phyloP scores from a whole-genome alignment of 2,113 vertebrate species.

The Poecilia latipinna region DNA sequence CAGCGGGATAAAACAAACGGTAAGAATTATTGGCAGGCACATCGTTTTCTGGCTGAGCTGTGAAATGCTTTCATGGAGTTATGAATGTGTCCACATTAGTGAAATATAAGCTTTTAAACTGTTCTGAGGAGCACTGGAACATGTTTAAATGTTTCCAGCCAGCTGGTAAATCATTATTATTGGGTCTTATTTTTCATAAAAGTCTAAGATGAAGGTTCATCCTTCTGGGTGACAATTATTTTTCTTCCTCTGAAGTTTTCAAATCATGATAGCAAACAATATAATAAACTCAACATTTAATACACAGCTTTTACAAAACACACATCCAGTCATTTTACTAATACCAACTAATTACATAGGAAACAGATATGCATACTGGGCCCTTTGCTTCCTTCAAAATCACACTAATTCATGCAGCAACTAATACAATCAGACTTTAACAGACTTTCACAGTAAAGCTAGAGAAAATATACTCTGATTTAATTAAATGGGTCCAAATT shows the following conservation, averaged over 20 bases:
- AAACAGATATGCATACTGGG: background rate
- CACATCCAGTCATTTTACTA: background rate
- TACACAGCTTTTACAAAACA: background rate
- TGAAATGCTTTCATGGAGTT: slow-evolving; percentile 28
- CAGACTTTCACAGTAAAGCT: background rate
- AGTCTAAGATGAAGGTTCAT: slow-evolving; percentile 30
- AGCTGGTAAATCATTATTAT: slow-evolving; percentile 62
- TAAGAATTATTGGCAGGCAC: slow-evolving; percentile 35
- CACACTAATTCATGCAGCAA: background rate
- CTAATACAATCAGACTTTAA: background rate
- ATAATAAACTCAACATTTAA: slow-evolving; percentile 8
- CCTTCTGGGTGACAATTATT: slow-evolving; percentile 7
- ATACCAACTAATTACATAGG: background rate
- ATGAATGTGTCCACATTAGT: slow-evolving; percentile 49
- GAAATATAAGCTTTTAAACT: slow-evolving; percentile 61
- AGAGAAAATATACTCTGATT: background rate
- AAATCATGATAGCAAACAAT: slow-evolving; percentile 19
- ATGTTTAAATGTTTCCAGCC: slow-evolving; percentile 37
- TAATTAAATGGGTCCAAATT: background rate
- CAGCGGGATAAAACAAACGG: slow-evolving; percentile 52
- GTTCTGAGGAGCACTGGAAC: slow-evolving; percentile 32
- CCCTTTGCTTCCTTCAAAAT: background rate
- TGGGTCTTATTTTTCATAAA: slow-evolving; percentile 40
- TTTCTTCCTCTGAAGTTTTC: slow-evolving; percentile 18
- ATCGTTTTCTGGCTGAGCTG: slow-evolving; percentile 33